Percentiles rank a stretch among this genome's conserved stretches.
phyloP scores from a whole-genome alignment of 2,113 vertebrate species.

The Erpornis zantholeuca region DNA sequence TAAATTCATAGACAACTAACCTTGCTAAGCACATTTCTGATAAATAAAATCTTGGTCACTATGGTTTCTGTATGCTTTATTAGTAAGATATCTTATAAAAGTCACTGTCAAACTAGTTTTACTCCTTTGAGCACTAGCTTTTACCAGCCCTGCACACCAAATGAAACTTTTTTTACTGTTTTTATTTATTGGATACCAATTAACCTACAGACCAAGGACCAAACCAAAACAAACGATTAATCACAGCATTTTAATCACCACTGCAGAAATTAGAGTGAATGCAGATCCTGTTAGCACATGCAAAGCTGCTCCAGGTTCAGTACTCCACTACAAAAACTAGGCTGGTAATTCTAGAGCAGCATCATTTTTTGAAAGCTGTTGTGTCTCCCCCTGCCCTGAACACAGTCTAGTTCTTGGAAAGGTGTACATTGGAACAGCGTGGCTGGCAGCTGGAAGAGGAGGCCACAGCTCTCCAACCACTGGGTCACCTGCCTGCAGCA shows the following conservation, averaged over 20 bases:
- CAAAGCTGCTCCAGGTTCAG: neutral
- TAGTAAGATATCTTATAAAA: neutral
- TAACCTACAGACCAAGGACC: neutral
- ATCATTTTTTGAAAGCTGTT: neutral
- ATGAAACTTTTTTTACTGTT: neutral
- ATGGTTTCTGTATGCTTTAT: neutral
- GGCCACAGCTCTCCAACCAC: neutral
- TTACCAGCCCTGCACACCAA: neutral
- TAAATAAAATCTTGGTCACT: neutral
- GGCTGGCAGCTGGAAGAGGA: neutral
- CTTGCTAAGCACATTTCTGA: neutral
- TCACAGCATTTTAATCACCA: neutral
- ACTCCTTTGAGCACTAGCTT: neutral
- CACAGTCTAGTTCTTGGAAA: neutral
- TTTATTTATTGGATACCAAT: neutral
- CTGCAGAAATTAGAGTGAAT: neutral
- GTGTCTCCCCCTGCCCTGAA: neutral
- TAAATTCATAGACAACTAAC: neutral
- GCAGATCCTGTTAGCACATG: neutral
- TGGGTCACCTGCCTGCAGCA: neutral
- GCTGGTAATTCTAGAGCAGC: neutral
- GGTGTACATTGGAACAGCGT: fast-evolving
- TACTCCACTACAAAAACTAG: neutral
- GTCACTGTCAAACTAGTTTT: neutral
- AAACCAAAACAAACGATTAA: neutral